Base-by-base conservation (phyloP, 2,113 vertebrate species). In the Brachirus orientalis region DNA sequence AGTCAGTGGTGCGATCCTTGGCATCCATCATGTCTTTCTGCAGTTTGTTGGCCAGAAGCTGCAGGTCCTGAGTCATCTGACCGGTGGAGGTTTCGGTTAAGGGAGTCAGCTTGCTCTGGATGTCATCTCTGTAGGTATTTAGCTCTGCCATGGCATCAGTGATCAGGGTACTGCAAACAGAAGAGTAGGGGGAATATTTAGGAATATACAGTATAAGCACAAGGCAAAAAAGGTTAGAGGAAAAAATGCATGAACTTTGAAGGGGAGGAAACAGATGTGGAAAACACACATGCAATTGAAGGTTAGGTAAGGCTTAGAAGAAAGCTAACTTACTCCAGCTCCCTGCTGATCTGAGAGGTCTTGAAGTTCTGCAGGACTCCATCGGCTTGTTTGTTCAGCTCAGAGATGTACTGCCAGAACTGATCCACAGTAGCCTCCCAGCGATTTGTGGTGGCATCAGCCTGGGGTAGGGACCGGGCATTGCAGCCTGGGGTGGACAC, bases 11-110 rank as follows among this genome's bases (percentile, higher is more conserved):
- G 41, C 89, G 92, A 9, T 84, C 75, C 71, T 92, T 94, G 73
- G 92, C 91, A 1, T 94, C 92, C 1, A 58, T 1, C 94, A 95
- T 93, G 88, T 95, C 94, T 1, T n/a, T 70, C 54, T 91, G 84
- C 63, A 95, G 92, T 33, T 82, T 92, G 70, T 51, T 89, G 33
- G 53, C 18, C 58, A 95, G 79, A 38, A 93, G 86, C 41, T 90
- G 76, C 58, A 95, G 18, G 53, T 95, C 94, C 48, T 89, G 63
- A 14, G 43, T 18, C 51, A 95, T 12, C 71, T 91, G 86, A 3
- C 40, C 50, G 1, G 88, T 63, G 13, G 92, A 72, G 4, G 74
- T 78, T 0, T 79, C 70, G 1, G 91, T 36, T 8, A 88, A 91
- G 10, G 94, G 93, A 0, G 58, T 59, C 43, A 95, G 56, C 54